Evolutionary conservation across 2,888 invertebrate species (phyloP).

Genomic region (Notodonta dromedarius): DNA sequence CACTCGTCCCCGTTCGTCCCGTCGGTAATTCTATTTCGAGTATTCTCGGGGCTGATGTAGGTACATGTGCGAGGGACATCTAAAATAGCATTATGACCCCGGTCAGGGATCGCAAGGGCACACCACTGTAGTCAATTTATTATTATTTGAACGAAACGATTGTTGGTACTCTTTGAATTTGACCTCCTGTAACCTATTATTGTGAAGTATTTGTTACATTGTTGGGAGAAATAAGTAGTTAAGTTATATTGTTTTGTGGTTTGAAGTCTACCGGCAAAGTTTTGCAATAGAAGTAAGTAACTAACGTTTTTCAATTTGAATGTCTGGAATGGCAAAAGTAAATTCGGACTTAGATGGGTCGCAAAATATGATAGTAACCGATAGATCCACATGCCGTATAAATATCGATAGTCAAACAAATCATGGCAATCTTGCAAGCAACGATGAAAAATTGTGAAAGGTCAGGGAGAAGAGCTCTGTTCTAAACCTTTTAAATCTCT

Average conservation of each 20-base stretch:
- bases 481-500: background rate
- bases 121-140: background rate
- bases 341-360: too few relatives aligned
- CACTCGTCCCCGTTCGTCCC: conserved; percentile 38
- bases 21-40: conserved; percentile 39
- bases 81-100: conserved; percentile 28
- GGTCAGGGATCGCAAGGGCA: background rate
- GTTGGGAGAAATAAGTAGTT: background rate
- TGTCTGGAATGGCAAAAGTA: too few relatives aligned
- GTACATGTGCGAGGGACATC: conserved; percentile 23
- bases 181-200: background rate
- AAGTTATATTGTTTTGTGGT: background rate
- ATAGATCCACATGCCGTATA: too few relatives aligned
- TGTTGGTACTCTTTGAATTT: background rate
- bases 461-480: too few relatives aligned
- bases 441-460: too few relatives aligned
- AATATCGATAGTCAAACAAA: too few relatives aligned
- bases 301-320: too few relatives aligned
- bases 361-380: too few relatives aligned
- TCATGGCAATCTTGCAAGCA: too few relatives aligned
- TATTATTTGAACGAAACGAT: background rate
- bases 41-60: too few relatives aligned
- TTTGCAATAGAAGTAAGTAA: too few relatives aligned
- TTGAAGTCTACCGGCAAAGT: too few relatives aligned
- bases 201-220: background rate